Evolutionary conservation across 2,797 vertebrate species (phyloP), one percentile per base, ranked within the genome.

Genomic region (Emys orbicularis): DNA sequence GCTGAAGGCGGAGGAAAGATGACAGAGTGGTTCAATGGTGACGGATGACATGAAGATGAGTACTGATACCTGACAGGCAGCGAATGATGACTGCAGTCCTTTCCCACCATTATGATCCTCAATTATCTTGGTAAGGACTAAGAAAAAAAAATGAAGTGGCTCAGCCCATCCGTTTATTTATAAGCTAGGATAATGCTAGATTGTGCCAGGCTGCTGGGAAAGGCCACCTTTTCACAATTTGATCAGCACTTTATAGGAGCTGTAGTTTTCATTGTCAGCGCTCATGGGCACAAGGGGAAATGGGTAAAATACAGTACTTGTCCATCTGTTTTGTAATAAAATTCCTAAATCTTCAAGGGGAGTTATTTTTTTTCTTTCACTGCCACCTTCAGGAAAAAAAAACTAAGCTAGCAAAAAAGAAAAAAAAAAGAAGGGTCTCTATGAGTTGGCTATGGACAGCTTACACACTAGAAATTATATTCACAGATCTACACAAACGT

Each of bases 21-120:
- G 98, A 99, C 98, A 98, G 98, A 98, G 98, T 97, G 98, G 98
- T 98, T 99, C 98, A 98, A 98, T 98, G 99, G 99, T 99, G 99
- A 99, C 99, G 98, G 99, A 99, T 99, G 99, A 99, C 99, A 98
- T 86, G 98, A 98, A 98, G 98, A 99, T 98, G 97, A 98, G 97
- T 98, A 98, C 98, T 99, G 99, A 99, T 99, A 99, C 99, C 99
- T 98, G 99, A 99, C 99, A 99, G 99, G 99, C 99, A 99, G 98
- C 98, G 98, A 99, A 98, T 99, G 99, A 99, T 98, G 99, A 98
- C 98, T 97, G 98, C 97, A 98, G 98, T 98, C 99, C 98, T 98
- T 98, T 98, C 98, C 98, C 98, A 95, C 98, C 97, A 98, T 98
- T 98, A 97, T 98, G 99, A 99, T 98, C 99, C 99, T 99, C 99